phyloP scores from a whole-genome alignment of 1,140 invertebrate genomes.

The Solen grandis region DNA sequence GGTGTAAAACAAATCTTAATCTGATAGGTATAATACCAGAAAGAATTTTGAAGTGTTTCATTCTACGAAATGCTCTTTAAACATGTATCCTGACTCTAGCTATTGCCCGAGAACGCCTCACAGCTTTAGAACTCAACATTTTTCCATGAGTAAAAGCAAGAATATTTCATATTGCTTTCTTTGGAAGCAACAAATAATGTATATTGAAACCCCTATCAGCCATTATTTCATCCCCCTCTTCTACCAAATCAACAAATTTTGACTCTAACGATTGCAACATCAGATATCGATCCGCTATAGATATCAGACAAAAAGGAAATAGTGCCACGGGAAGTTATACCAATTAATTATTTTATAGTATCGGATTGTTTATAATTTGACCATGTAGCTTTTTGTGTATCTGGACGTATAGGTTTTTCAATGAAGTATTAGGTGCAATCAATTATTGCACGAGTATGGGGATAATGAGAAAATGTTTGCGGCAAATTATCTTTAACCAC shows the following conservation, averaged over 20 bases:
- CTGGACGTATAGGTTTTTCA: slow-evolving; percentile 20
- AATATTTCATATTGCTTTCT: slow-evolving; percentile 21
- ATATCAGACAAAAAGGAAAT: slow-evolving; percentile 23
- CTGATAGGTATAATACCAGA: slow-evolving; percentile 19
- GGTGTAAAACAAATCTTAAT: slow-evolving; percentile 17
- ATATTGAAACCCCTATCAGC: slow-evolving; percentile 39
- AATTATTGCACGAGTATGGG: slow-evolving; percentile 16
- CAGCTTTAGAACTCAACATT: not conserved
- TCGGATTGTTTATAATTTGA: slow-evolving; percentile 36
- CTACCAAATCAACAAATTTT: slow-evolving; percentile 24
- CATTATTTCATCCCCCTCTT: slow-evolving; percentile 16
- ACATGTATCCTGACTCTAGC: slow-evolving; percentile 29
- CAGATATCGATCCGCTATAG: slow-evolving; percentile 16
- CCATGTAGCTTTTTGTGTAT: slow-evolving; percentile 30
- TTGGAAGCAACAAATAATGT: not conserved
- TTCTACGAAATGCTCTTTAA: slow-evolving; percentile 10
- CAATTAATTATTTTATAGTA: slow-evolving; percentile 18
- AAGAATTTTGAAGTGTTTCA: slow-evolving; percentile 37
- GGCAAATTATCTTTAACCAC: slow-evolving; percentile 1
- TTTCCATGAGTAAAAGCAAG: slow-evolving; percentile 32
- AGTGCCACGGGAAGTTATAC: slow-evolving; percentile 15
- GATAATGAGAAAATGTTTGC: not conserved
- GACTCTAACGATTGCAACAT: slow-evolving; percentile 19
- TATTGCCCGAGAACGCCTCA: not conserved
- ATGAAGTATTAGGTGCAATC: slow-evolving; percentile 36